Percentiles rank a stretch among this genome's conserved stretches.
These are phyloP conservation scores for Frankliniella intonsa DNA, from an alignment of 2,888 invertebrate species.

Conservation along the genomic window DNA sequence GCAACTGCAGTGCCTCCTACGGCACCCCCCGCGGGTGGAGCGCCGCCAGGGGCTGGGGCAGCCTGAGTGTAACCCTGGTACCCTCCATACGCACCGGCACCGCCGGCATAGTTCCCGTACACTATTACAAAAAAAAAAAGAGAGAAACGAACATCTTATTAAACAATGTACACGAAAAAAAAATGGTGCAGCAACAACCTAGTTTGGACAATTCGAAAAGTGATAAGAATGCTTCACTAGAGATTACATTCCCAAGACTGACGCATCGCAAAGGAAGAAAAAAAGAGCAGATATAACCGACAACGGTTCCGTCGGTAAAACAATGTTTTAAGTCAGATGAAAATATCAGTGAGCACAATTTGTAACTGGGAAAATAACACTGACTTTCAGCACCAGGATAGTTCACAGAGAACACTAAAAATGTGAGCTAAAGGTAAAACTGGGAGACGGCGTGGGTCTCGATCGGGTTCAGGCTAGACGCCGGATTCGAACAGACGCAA, in stretches of 20 bases:
- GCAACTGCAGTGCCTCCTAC: background rate
- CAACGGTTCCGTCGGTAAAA: too few relatives aligned
- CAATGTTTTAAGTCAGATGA: too few relatives aligned
- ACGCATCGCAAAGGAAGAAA: background rate
- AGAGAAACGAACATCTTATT: background rate
- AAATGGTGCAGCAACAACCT: background rate
- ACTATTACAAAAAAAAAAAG: background rate
- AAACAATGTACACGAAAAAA: background rate
- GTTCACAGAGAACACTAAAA: too few relatives aligned
- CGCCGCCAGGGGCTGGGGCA: background rate
- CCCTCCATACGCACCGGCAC: slow-evolving; percentile 14
- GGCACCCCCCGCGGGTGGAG: background rate
- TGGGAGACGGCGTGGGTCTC: background rate
- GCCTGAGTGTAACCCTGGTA: background rate
- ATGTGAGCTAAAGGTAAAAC: too few relatives aligned
- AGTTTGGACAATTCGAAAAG: background rate
- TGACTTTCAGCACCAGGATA: too few relatives aligned
- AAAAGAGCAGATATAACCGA: background rate
- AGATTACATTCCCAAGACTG: background rate
- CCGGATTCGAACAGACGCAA: background rate
- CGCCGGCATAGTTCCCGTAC: slow-evolving; percentile 14
- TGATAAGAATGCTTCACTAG: background rate
- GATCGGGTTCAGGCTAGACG: background rate
- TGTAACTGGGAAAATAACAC: too few relatives aligned
- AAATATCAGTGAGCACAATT: too few relatives aligned